Evolutionary conservation across 2,113 vertebrate species (phyloP), one percentile per base, ranked within the genome.

Genomic region (Petrocephalus microphthalmus): DNA sequence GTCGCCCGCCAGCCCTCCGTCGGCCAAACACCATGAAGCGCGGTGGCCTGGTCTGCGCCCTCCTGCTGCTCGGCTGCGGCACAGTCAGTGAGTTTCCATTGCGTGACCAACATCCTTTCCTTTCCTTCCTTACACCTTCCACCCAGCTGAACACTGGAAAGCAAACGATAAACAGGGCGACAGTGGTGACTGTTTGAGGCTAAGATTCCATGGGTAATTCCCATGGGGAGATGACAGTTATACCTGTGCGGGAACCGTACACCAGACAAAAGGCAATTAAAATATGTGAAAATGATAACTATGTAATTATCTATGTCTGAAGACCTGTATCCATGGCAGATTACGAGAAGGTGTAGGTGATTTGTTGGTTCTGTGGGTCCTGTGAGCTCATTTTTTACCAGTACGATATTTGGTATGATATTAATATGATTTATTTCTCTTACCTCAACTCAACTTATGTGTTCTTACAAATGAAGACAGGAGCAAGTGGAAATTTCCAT

Each of bases 41-140:
- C 2, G 1, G 17, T 15, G 54, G 22, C 25, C 53, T 87, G 51
- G 7, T 90, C 10, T n/a, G 83, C 17, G 13, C 20, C 49, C 5
- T 90, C 37, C 45, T 91, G 29, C 33, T 91, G 13, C 54, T 91
- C 81, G 52, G 33, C 84, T 20, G 82, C 56, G 81, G 89, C 88
- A 53, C 86, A 51, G 29, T 51, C 0, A 89, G 91, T 91, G 81
- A 91, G 8, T 85, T 47, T n/a, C 71, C 42, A 13, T 10, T 0
- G 20, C 42, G 3, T 13, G 37, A 11, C 37, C 45, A 13, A n/a
- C 15, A n/a, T 51, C 0, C 33, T 7, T 74, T 74, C 67, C 15
- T n/a, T n/a, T 60, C 3, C n/a, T 7, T 29, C 6, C 19, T 78
- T 42, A 42, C 71, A 42, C 33, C 15, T 78, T 78, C 5, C 15